Percentiles rank a stretch among this genome's conserved stretches.
Evolutionary conservation across 2,113 vertebrate species (phyloP).

Genomic region (Merops nubicus): DNA sequence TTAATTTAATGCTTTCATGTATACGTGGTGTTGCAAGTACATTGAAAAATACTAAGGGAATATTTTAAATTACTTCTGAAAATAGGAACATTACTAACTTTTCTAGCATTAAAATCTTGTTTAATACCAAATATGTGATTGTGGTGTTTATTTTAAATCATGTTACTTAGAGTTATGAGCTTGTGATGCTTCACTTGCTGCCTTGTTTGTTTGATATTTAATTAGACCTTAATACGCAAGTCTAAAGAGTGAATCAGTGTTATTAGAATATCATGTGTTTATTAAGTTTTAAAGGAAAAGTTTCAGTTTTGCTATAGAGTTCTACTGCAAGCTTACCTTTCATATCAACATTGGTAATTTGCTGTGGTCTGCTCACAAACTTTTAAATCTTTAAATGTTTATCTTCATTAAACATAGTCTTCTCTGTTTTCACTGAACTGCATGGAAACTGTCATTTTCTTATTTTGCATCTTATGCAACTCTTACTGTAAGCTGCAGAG

Average conservation of each 20-base stretch:
- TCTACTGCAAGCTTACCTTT: neutral
- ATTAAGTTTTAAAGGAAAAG: neutral
- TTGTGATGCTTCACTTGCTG: neutral
- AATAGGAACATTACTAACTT: neutral
- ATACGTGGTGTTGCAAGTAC: neutral
- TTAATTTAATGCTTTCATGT: neutral
- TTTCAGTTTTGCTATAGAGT: neutral
- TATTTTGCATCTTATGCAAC: too few species aligned
- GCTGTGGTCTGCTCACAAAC: neutral
- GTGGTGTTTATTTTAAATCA: neutral
- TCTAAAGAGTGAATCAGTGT: neutral
- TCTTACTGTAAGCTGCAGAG: neutral
- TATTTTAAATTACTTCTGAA: neutral
- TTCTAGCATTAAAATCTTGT: neutral
- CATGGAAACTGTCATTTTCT: neutral
- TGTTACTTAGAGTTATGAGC: neutral
- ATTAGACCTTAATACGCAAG: neutral
- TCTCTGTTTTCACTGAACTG: neutral
- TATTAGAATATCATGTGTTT: neutral
- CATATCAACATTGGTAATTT: neutral
- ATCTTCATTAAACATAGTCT: neutral
- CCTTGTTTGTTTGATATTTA: neutral
- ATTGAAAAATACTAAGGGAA: neutral
- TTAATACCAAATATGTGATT: neutral
- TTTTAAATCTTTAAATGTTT: neutral